These are phyloP conservation scores for Alexandromys fortis DNA, from an alignment of 2,113 vertebrate genomes.

Conservation along the genomic window DNA sequence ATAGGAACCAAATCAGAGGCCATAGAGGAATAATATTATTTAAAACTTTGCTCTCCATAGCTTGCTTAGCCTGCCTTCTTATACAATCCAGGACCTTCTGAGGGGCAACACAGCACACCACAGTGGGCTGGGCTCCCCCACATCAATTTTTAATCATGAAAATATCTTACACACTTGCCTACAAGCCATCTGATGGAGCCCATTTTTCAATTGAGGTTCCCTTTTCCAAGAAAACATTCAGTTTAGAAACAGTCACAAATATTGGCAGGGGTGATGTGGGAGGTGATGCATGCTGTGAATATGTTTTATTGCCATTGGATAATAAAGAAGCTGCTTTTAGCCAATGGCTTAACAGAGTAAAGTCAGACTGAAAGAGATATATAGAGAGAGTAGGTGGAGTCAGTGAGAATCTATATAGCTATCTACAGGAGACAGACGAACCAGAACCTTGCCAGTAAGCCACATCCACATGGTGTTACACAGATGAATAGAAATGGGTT, in stretches of 20 bases:
- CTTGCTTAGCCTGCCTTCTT: background rate
- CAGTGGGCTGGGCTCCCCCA: background rate
- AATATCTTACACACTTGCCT: background rate
- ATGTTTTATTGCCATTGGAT: no score
- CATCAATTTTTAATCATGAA: background rate
- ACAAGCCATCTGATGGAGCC: background rate
- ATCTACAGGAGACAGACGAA: no score
- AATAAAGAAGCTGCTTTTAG: no score
- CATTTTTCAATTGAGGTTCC: background rate
- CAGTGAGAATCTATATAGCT: no score
- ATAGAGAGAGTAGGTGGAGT: no score
- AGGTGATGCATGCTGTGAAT: no score
- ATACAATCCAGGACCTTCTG: background rate
- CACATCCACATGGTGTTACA: no score
- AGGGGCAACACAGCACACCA: background rate
- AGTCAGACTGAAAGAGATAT: no score
- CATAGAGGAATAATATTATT: background rate
- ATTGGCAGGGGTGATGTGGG: background rate
- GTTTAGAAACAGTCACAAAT: background rate
- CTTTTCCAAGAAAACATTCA: background rate
- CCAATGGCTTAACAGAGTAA: no score
- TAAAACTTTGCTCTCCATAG: background rate
- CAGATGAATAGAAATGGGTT: no score
- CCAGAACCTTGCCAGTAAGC: no score
- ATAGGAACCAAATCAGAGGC: background rate